Conservation (phyloP, 2,797 vertebrate species). For the Spondyliosoma cantharus region DNA sequence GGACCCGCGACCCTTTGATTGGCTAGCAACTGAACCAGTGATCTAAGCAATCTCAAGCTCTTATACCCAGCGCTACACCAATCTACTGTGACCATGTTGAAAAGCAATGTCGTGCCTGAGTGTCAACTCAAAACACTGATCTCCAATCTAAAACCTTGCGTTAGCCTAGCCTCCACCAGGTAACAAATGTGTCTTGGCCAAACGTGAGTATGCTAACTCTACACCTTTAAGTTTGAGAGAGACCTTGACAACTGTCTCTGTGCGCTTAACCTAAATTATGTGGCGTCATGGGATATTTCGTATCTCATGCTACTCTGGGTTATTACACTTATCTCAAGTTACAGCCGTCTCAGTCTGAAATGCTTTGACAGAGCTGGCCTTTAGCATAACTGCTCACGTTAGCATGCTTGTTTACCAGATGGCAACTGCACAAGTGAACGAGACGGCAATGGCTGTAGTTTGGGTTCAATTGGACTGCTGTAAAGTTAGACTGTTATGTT, state of each 20-base stretch:
- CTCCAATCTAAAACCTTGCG: background rate
- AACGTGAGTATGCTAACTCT: background rate
- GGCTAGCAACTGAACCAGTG: background rate
- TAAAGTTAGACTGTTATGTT: background rate
- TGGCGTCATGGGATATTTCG: no score
- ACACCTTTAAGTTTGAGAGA: background rate
- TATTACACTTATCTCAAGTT: background rate
- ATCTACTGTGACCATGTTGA: background rate
- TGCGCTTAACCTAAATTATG: no score
- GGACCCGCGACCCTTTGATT: no score
- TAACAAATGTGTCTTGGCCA: background rate
- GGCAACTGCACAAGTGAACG: background rate
- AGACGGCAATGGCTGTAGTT: no score
- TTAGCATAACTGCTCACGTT: background rate
- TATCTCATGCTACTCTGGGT: background rate
- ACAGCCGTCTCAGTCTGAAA: background rate
- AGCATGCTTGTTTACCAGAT: constrained; percentile 10
- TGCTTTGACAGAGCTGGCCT: background rate
- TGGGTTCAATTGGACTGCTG: background rate
- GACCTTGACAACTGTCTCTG: no score
- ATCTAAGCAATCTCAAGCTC: background rate
- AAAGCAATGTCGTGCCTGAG: background rate
- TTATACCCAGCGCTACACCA: background rate
- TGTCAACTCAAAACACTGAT: background rate
- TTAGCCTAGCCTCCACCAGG: background rate